Evolutionary conservation across 2,888 invertebrate genomes (phyloP), one percentile per base, ranked within the genome.

Genomic region (Hemithea aestivaria): DNA sequence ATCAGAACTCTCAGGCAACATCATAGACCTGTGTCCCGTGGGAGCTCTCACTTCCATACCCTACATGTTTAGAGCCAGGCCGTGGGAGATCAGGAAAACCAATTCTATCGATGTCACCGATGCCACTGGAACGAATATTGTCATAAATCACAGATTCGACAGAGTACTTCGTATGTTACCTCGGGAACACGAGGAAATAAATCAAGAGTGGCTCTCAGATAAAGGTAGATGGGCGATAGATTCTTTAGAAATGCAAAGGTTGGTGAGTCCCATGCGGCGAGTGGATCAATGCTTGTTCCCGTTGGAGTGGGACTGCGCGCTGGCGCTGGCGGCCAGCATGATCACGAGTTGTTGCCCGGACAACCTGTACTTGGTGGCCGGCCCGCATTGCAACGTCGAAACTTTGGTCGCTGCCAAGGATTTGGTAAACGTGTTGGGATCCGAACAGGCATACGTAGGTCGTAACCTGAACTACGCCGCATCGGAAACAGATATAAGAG

Each of bases 171-270:
- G 85, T 44, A 65, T 84, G 21, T 49, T 85, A 26, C 85, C 85
- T 4, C 63, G 84, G 30, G 85, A 84, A 52, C 65, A 85, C 30
- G 73, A 78, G 1, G 82, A 85, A 56, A 63, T 85, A 9, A 99
- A 99, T 77, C 99, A 99, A 80, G 99, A 99, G 85, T 99, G 99
- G 99, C 85, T 99, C 33, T 96, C 97, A 0, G 99, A 99, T 78
- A 99, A 98, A 80, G 94, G 96, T 0, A 90, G 99, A 35, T 99
- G 99, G 87, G 93, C 98, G 0, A 97, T 96, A 65, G 99, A 99
- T 77, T 99, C 99, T 1, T 87, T 99, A 32, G 98, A 97, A 73
- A 90, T 97, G 43, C 99, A 99, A 79, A 90, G 99, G 52, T 85
- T 99, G 32, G 92, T 98, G 1, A 91, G 94, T 0, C 99, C 99